Evolutionary conservation across 2,113 vertebrate species (phyloP), one percentile per base, ranked within the genome.

Genomic region (Maccullochella peelii): DNA sequence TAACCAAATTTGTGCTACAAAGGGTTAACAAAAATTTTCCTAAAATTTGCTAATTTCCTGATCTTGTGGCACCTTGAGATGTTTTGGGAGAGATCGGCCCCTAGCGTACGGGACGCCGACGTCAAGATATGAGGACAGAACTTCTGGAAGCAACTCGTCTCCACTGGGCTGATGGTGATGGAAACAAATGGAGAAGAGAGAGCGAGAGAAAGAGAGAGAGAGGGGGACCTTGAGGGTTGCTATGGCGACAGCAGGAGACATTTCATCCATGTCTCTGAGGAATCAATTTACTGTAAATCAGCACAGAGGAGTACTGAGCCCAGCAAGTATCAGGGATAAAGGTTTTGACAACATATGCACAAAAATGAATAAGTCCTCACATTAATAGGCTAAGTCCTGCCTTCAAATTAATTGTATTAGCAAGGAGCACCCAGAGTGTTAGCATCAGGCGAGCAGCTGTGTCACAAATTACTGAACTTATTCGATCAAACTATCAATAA

Each of bases 171-270:
- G 76, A 73, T 80, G 62, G 76, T 1, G 20, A 78, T 83, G 77
- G 38, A 68, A 71, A 81, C n/a, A 47, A 44, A 85, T 49, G 73
- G 71, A 77, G 81, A 74, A 25, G 47, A 30, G 20, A 5, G 27
- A 38, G 63, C 58, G 2, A 36, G 44, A 68, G 25, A 21, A 54
- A 18, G 25, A 12, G 54, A 59, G 27, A 77, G 81, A 83, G 80
- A 86, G 70, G 59, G 88, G 61, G 86, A 76, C 84, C 79, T 86
- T 80, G 55, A 25, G 84, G 84, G 82, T 84, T 84, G 82, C 77
- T 71, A 75, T 38, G 67, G 86, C 79, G 77, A 94, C 91, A 85
- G 84, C 68, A 70, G 77, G 62, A 92, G 90, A 89, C 84, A 71
- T 16, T 86, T 83, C 62, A 82, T 59, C 20, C 11, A 2, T 18